Conservation (phyloP, 2,113 vertebrate genomes). For the Nothobranchius furzeri region DNA sequence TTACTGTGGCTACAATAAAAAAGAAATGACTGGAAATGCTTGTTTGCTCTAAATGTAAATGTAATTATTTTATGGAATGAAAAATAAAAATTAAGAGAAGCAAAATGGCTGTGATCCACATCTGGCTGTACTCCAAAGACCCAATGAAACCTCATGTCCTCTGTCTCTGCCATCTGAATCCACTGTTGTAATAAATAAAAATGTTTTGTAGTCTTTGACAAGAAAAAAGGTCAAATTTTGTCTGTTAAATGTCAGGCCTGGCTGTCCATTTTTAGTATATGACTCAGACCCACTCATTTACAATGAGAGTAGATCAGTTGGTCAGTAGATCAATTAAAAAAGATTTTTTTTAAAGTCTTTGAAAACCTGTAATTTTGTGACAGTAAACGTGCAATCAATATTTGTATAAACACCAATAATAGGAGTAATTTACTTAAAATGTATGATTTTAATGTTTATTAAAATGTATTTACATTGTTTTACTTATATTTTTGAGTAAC, state of each 20-base stretch:
- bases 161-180: conserved; percentile 3
- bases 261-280: background rate
- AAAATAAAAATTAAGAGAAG: conserved; percentile 51
- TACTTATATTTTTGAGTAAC: too few species aligned
- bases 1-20: conserved; percentile 53
- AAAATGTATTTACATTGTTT: too few species aligned
- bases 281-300: background rate
- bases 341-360: background rate
- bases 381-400: too few species aligned
- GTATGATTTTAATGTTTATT: too few species aligned
- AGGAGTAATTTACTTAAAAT: background rate
- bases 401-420: background rate
- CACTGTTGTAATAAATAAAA: background rate
- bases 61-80: conserved; percentile 45
- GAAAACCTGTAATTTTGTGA: background rate
- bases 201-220: background rate
- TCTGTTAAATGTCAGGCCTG: background rate
- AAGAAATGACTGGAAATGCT: conserved; percentile 58
- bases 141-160: conserved; percentile 19
- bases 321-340: background rate
- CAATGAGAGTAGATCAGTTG: background rate
- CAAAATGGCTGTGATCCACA: conserved; percentile 4
- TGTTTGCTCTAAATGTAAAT: conserved; percentile 50
- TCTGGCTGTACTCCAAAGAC: background rate
- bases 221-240: background rate